Evolutionary conservation across 2,888 invertebrate species (phyloP), one percentile per base, ranked within the genome.

Genomic region (Bombylius discolor): DNA sequence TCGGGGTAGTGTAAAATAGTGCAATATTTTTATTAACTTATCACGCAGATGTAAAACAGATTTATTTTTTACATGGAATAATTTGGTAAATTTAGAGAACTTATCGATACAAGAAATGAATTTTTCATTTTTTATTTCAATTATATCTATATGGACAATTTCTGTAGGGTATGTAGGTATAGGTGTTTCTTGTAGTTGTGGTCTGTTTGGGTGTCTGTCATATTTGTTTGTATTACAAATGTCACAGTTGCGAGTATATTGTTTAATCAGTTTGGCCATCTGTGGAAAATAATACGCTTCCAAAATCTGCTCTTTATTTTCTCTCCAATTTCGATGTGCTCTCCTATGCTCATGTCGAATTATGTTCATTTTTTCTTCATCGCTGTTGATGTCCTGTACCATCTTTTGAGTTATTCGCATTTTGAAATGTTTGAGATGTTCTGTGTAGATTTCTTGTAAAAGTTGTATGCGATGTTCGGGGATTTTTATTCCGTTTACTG

Each of bases 141-240:
- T 39, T 7, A 47, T 56, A 47, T 49, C 55, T 23, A 50, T 53
- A 52, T 47, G 56, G n/a, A 55, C 9, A 11, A 55, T 55, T 46
- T 50, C 46, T 7, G 55, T 47, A 5, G 51, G 51, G 32, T 51
- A 47, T 51, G 45, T 39, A n/a, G 56, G 52, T n/a, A 56, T 48
- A 34, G 54, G 54, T 45, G 54, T 59, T 44, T 49, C 47, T 34
- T 59, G 58, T 13, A 56, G 44, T 44, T 56, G 47, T 1, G 48
- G 56, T 31, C 49, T 53, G 4, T 51, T 5, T 12, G 57, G 57
- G 49, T 51, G 55, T 6, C 55, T 33, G 45, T 57, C 57, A 8
- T 55, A 57, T 39, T 59, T 59, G 36, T 33, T 53, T 13, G 44
- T 13, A 11, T 51, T 54, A 46, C 55, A 60, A 5, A 49, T 52